phyloP scores from a whole-genome alignment of 2,113 vertebrate genomes.

The Zosterops lateralis region DNA sequence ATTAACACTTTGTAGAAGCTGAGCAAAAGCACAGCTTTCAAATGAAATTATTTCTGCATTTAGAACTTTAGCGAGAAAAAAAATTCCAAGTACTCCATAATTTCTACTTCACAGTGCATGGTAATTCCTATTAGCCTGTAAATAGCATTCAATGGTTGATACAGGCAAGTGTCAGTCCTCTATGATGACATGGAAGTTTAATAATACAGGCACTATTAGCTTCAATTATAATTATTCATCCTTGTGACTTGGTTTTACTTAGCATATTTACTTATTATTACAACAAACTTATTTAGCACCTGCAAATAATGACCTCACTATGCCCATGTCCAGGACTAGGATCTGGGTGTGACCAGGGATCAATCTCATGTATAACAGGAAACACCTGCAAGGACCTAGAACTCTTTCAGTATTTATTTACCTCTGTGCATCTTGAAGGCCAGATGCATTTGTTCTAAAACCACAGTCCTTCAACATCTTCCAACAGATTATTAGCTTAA shows the following conservation, averaged over 20 bases:
- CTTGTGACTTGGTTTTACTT: neutral
- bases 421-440: accelerated
- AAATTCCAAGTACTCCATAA: neutral
- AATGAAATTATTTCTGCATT: accelerated
- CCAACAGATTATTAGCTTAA: neutral
- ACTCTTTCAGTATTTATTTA: neutral
- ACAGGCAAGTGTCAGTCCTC: neutral
- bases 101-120: neutral
- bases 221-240: neutral
- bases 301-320: neutral
- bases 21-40: neutral
- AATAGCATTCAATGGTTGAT: neutral
- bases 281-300: neutral
- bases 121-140: neutral
- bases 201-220: neutral
- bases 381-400: neutral
- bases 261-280: neutral
- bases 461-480: neutral
- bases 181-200: accelerated
- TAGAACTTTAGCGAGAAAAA: neutral
- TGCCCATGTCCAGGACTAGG: neutral
- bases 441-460: neutral
- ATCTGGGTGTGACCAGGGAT: neutral
- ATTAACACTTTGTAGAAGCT: neutral
- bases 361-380: neutral